Base-by-base conservation (phyloP, 2,888 invertebrate species). In the Chesias legatella region DNA sequence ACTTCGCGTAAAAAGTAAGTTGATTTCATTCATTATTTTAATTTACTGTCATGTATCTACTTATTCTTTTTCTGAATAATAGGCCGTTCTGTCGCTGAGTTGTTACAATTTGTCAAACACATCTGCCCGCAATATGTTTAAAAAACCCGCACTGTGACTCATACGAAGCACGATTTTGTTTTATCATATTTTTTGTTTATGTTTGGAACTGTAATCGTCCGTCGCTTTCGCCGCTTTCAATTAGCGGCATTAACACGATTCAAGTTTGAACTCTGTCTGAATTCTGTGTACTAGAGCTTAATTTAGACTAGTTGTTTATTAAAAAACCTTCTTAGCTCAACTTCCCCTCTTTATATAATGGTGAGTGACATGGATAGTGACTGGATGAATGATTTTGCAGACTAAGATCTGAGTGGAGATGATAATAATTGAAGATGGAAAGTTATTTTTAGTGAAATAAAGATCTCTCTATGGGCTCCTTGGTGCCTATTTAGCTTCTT, bases 171-270 rank as follows among this genome's bases (percentile, higher is more conserved):
- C 41, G 31, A 21, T 44, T 35, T 48, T 46, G 46, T 54, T 61
- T 59, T 55, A 58, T 60, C 59, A 53, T 49, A 56, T 46, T 56
- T 63, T 64, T 64, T 58, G 59, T 61, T 58, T 58, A 55, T 57
- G 40, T 68, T 55, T 38, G 38, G 24, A 38, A 49, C 39, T 35
- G 53, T 58, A 56, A 54, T 51, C 38, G 53, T 49, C 53, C 49
- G 38, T 45, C 43, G 41, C 43, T 52, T 53, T 50, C 32, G 33
- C 43, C 51, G 45, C 45, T 34, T 51, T 49, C 51, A 64, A 68
- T 66, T 66, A 60, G 29, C 51, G 48, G 55, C 63, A 66, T 69
- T 69, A 64, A 17, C 48, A 10, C 43, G 40, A 46, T 51, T 20
- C 20, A 20, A 5, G 3, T 5, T 6, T 5, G 3, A 6, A 3